Percentiles rank a stretch among this genome's conserved stretches.
Evolutionary conservation across 2,797 vertebrate genomes (phyloP).

Genomic region (Trichosurus vulpecula): DNA sequence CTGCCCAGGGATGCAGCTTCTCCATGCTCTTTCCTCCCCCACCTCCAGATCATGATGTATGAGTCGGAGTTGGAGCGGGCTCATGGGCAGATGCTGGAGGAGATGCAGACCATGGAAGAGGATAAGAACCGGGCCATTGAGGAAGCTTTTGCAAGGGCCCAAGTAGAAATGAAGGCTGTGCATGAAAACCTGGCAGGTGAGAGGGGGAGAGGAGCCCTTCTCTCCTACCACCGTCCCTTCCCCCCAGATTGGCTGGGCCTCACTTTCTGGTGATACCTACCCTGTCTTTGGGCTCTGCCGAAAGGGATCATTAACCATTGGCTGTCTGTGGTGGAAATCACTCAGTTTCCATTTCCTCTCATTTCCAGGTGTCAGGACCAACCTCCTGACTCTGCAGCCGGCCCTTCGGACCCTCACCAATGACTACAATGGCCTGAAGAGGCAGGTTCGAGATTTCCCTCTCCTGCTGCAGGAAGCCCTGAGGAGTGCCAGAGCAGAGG

Average conservation of each 20-base stretch:
- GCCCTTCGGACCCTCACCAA: conserved; percentile 94
- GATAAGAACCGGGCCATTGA: conserved; percentile 95
- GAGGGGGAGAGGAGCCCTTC: conserved; percentile 3
- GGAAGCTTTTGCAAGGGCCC: conserved; percentile 93
- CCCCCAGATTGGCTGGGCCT: rapidly evolving
- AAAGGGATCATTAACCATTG: neutral
- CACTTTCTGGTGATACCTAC: neutral
- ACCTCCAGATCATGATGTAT: conserved; percentile 90
- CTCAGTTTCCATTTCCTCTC: rapidly evolving
- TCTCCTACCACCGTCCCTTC: neutral
- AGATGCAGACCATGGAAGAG: conserved; percentile 95
- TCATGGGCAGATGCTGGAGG: conserved; percentile 92
- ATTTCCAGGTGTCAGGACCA: conserved; percentile 91
- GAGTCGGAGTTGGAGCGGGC: conserved; percentile 93
- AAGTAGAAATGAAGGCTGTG: conserved; percentile 97
- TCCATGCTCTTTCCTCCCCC: neutral
- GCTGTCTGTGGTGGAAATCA: neutral
- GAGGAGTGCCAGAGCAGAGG: conserved; percentile 90
- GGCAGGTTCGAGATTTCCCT: conserved; percentile 95
- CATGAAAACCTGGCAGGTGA: conserved; percentile 96
- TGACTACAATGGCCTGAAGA: conserved; percentile 95
- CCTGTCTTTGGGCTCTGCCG: no score
- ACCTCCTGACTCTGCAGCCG: conserved; percentile 94
- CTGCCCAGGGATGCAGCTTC: neutral
- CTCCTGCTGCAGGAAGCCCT: conserved; percentile 93